Conservation (phyloP, 2,113 vertebrate species). For the Gyps fulvus region DNA sequence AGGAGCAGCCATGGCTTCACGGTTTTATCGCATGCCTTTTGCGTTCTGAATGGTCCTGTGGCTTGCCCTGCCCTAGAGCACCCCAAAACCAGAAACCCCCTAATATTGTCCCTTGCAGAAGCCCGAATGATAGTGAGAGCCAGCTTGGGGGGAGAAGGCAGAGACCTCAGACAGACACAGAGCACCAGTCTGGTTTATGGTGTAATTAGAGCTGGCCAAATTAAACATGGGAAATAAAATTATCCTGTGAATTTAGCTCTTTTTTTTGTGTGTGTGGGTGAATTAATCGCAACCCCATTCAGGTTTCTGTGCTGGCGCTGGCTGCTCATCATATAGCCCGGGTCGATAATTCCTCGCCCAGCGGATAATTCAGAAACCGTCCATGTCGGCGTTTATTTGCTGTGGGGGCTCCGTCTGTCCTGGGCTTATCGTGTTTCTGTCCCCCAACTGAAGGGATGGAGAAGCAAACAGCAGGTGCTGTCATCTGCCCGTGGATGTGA, state of each 20-base stretch:
- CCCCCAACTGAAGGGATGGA: background rate
- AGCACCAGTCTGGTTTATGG: background rate
- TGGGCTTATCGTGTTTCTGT: accelerated
- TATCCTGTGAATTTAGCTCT: background rate
- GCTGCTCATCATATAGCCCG: background rate
- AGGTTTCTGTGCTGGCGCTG: background rate
- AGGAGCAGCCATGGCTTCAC: background rate
- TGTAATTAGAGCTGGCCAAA: background rate
- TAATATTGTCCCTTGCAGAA: background rate
- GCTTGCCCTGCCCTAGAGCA: background rate
- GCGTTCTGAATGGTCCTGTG: background rate
- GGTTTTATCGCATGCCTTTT: background rate
- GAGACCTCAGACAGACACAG: accelerated
- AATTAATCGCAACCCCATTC: background rate
- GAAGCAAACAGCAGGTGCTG: background rate
- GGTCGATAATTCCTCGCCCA: background rate
- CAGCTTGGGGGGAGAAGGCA: background rate
- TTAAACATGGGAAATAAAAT: background rate
- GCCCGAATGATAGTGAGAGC: background rate
- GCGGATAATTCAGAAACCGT: accelerated
- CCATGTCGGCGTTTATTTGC: accelerated
- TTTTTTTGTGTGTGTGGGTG: background rate
- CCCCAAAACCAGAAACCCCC: background rate
- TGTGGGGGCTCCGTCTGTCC: accelerated
- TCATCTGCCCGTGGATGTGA: background rate